Conservation (phyloP, 2,113 vertebrate genomes). For the Brachypteracias leptosomus region DNA sequence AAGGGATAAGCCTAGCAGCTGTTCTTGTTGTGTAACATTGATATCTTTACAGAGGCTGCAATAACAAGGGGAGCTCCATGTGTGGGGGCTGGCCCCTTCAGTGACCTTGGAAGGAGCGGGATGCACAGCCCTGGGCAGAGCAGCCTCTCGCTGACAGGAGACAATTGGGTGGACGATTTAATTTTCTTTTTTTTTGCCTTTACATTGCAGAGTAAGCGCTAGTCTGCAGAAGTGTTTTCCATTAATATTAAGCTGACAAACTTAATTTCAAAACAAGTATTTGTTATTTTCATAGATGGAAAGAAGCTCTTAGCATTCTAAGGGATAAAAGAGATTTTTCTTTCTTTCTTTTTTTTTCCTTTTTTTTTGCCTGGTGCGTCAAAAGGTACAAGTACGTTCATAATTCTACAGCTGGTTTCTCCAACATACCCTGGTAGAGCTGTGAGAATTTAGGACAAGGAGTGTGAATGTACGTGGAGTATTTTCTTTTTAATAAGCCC, state of each 20-base stretch:
- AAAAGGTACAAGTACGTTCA: neutral
- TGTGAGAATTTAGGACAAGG: neutral
- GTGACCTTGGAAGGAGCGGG: neutral
- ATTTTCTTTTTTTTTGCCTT: neutral
- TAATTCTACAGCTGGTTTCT: neutral
- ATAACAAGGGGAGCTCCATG: neutral
- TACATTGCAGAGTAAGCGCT: neutral
- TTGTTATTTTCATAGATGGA: neutral
- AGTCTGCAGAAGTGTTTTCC: neutral
- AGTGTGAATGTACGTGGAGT: neutral
- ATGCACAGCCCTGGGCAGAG: neutral
- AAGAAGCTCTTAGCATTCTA: neutral
- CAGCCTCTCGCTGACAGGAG: neutral
- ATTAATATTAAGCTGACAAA: neutral
- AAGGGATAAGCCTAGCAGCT: slow-evolving; percentile 26
- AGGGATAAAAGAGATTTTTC: neutral
- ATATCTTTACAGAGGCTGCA: neutral
- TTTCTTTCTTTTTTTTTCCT: neutral
- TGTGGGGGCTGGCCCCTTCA: neutral
- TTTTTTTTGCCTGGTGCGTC: neutral
- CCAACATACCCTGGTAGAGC: neutral
- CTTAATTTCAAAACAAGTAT: slow-evolving; percentile 7
- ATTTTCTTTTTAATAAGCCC: neutral
- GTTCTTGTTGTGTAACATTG: neutral
- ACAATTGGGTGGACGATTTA: neutral